These are phyloP conservation scores for Caenorhabditis imperialis DNA, from an alignment of 2,888 invertebrate species.

Conservation along the genomic window DNA sequence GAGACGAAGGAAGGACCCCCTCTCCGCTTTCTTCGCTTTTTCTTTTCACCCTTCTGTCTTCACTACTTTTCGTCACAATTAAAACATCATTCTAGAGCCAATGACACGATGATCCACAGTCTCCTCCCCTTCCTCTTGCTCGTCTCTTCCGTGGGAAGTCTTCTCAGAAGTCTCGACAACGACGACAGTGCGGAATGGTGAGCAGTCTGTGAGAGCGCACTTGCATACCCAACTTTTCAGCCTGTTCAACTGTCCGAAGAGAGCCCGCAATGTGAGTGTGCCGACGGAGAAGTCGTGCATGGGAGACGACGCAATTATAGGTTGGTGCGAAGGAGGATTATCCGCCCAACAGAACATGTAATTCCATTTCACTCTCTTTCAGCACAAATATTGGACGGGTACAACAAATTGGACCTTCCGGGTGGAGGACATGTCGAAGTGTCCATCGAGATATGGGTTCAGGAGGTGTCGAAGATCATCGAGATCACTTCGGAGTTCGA, in stretches of 20 bases:
- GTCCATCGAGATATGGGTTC: constrained; percentile 78
- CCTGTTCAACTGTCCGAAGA: constrained; percentile 52
- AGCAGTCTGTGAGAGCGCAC: neutral
- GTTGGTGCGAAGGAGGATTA: no score
- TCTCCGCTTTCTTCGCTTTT: neutral
- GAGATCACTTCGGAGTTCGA: constrained; percentile 78
- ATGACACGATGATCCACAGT: neutral
- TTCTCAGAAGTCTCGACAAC: constrained; percentile 20
- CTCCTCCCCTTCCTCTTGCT: neutral
- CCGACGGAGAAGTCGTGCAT: constrained; percentile 43
- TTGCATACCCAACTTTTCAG: constrained; percentile 24
- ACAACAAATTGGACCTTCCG: constrained; percentile 75
- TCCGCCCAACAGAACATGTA: no score
- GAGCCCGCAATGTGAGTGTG: constrained; percentile 36
- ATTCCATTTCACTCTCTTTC: constrained; percentile 5
- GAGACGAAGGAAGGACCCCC: constrained; percentile 5
- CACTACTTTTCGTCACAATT: neutral
- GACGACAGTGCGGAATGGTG: constrained; percentile 38
- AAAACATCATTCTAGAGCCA: constrained; percentile 5
- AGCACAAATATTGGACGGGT: constrained; percentile 68
- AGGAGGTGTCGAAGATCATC: constrained; percentile 78
- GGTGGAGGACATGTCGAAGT: constrained; percentile 75
- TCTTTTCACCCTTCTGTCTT: no score
- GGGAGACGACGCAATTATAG: constrained; percentile 59
- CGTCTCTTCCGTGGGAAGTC: constrained; percentile 4